phyloP scores from a whole-genome alignment of 2,797 vertebrate species.

The Pteropus rufus region DNA sequence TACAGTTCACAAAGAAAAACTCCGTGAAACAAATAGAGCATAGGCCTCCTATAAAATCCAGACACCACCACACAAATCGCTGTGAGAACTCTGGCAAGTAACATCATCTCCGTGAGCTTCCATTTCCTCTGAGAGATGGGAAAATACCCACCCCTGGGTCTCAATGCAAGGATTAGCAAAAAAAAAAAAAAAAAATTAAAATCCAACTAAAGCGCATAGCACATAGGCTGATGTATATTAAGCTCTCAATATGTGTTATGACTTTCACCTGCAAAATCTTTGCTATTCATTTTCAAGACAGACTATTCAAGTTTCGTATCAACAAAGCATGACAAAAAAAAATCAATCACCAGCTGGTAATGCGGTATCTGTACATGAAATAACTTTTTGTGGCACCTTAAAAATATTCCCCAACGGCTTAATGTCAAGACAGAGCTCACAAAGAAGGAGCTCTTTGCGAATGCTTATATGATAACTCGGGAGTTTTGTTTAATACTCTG shows the following conservation, averaged over 20 bases:
- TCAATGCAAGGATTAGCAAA: neutral
- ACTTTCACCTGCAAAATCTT: neutral
- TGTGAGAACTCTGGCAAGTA: neutral
- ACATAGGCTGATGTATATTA: neutral
- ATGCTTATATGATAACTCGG: slow-evolving; percentile 68
- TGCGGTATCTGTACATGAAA: slow-evolving; percentile 32
- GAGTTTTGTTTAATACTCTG: slow-evolving; percentile 78
- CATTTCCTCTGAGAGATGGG: neutral
- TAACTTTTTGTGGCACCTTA: slow-evolving; percentile 49
- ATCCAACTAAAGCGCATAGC: neutral
- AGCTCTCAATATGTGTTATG: neutral
- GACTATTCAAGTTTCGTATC: neutral
- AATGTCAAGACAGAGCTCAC: slow-evolving; percentile 63
- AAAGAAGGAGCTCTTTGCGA: slow-evolving; percentile 60
- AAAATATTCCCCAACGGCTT: slow-evolving; percentile 58
- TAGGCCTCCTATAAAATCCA: neutral
- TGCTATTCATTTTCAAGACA: neutral
- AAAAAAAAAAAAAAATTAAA: neutral
- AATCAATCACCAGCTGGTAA: neutral
- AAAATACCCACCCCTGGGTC: neutral
- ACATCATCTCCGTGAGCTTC: neutral
- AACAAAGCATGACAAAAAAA: neutral
- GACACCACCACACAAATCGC: too few relatives aligned
- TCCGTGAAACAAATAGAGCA: neutral
- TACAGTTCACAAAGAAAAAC: neutral